Conservation (phyloP, 2,888 invertebrate species). For the Halictus ligatus region DNA sequence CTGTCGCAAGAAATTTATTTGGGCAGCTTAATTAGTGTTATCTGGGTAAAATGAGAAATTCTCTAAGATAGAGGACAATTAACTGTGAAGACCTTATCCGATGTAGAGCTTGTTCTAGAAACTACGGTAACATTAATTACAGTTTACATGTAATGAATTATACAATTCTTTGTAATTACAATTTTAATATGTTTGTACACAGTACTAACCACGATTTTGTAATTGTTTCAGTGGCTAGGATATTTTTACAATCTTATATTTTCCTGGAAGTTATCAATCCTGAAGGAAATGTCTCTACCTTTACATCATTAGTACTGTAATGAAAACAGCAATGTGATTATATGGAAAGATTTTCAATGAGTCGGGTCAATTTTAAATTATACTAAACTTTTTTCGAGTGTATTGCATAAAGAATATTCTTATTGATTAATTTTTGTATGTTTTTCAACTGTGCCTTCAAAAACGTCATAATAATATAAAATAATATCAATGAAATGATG, state of each 20-base stretch:
- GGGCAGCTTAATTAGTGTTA: no score
- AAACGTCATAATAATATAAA: not conserved
- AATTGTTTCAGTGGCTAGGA: not conserved
- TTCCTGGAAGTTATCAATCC: not conserved
- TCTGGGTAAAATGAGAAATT: no score
- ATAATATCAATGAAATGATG: not conserved
- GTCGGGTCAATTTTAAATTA: no score
- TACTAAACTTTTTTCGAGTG: no score
- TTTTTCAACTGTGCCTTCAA: not conserved
- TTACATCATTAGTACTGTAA: not conserved
- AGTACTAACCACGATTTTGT: not conserved
- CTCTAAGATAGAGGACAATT: no score
- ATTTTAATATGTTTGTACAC: not conserved
- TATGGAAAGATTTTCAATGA: not conserved
- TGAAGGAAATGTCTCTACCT: not conserved
- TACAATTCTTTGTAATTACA: not conserved
- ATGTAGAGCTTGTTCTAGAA: not conserved
- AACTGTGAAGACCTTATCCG: no score
- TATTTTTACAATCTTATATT: not conserved
- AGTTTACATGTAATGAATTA: not conserved
- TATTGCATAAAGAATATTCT: not conserved
- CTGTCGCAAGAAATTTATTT: no score
- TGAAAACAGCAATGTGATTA: not conserved
- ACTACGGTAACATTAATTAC: not conserved
- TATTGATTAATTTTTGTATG: not conserved